phyloP scores from a whole-genome alignment of 2,888 invertebrate genomes.

The Drosophila nigricruria region DNA sequence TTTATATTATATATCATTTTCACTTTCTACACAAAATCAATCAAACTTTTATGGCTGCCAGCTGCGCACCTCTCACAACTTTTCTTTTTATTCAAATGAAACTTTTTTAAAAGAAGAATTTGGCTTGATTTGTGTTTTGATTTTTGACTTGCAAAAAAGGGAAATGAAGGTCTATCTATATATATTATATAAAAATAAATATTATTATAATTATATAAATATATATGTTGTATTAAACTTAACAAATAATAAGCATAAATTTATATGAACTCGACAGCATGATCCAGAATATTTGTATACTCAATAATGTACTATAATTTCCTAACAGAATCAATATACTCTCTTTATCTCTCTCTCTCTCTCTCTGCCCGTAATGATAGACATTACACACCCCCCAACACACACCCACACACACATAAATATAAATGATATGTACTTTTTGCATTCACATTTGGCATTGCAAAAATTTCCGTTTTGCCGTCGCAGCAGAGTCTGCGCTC shows the following conservation, averaged over 20 bases:
- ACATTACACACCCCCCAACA: neutral
- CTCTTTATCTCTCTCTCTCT: neutral
- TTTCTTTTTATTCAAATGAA: neutral
- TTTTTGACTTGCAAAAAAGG: neutral
- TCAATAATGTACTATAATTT: neutral
- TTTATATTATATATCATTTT: too few relatives aligned
- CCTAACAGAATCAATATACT: neutral
- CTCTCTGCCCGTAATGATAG: neutral
- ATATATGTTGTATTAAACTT: neutral
- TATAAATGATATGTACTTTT: conserved; percentile 22
- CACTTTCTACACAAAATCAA: neutral
- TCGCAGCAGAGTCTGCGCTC: neutral
- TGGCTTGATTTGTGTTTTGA: neutral
- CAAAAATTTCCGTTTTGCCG: conserved; percentile 43
- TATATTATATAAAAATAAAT: neutral
- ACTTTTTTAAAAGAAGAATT: neutral
- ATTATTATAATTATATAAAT: too few relatives aligned
- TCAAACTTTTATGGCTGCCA: conserved; percentile 3
- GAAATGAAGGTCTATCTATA: neutral
- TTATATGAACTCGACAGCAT: neutral
- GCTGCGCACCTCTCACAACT: neutral
- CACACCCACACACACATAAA: neutral
- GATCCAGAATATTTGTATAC: neutral
- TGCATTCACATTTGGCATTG: conserved; percentile 13
- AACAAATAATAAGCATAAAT: neutral